Percentiles rank a stretch among this genome's conserved stretches.
Conservation (phyloP, 2,888 invertebrate genomes). For the Aspidiotus rigidus region DNA sequence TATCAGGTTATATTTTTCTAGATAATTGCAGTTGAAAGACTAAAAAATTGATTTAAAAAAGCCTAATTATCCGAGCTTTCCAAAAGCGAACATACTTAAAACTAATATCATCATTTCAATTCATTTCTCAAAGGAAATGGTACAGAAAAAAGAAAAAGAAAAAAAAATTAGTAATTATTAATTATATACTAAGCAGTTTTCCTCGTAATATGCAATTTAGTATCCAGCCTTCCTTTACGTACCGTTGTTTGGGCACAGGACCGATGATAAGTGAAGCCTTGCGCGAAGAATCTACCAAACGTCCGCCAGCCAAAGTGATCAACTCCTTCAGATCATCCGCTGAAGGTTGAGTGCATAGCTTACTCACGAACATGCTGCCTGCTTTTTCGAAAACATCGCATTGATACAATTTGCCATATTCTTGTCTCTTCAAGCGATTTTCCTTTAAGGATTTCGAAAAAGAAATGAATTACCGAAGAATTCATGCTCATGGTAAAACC, state of each 20-base stretch:
- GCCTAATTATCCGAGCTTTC: too few relatives aligned
- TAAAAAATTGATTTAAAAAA: too few relatives aligned
- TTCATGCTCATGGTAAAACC: background rate
- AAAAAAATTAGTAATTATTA: too few relatives aligned
- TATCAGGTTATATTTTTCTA: too few relatives aligned
- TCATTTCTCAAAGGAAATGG: too few relatives aligned
- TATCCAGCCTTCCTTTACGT: constrained; percentile 49
- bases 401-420: constrained; percentile 50
- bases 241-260: constrained; percentile 33
- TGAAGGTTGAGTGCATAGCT: constrained; percentile 46
- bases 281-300: constrained; percentile 45
- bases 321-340: constrained; percentile 50
- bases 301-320: constrained; percentile 51
- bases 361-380: constrained; percentile 51
- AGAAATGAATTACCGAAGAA: background rate
- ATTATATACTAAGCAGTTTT: too few relatives aligned
- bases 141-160: too few relatives aligned
- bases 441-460: constrained; percentile 44
- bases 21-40: too few relatives aligned
- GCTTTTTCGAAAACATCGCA: constrained; percentile 53
- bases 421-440: constrained; percentile 53
- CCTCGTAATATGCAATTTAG: constrained; percentile 50
- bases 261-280: constrained; percentile 52
- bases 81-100: too few relatives aligned
- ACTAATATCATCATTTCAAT: too few relatives aligned